Evolutionary conservation across 2,113 vertebrate species (phyloP).

Genomic region (Mastomys coucha): DNA sequence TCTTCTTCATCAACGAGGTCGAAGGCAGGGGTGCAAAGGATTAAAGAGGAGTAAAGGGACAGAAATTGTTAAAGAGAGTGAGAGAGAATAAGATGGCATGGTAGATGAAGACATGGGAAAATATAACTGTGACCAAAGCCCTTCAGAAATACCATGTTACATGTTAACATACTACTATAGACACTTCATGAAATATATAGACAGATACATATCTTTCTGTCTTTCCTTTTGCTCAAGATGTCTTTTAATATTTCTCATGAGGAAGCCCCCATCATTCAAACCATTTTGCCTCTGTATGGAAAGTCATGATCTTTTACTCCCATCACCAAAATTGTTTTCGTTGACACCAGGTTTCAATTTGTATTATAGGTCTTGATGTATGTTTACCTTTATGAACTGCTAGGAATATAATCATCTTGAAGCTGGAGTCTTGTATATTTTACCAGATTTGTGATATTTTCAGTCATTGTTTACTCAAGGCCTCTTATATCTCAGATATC

Average conservation of each 20-base stretch:
- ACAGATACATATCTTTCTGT: background rate
- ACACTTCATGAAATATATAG: background rate
- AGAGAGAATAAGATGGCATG: background rate
- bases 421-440: background rate
- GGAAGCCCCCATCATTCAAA: background rate
- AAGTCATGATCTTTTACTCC: background rate
- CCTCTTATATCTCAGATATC: background rate
- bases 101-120: background rate
- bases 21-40: background rate
- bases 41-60: background rate
- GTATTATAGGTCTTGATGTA: background rate
- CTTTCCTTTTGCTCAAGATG: background rate
- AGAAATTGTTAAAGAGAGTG: background rate
- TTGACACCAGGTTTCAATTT: background rate
- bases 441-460: background rate
- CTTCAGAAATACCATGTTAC: background rate
- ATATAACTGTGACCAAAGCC: background rate
- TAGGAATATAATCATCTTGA: background rate
- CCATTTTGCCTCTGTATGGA: background rate
- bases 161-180: background rate
- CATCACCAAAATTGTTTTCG: no score
- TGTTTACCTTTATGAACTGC: background rate
- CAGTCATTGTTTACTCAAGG: background rate
- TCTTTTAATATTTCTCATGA: background rate
- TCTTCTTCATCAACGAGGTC: no score